These are phyloP conservation scores for Sycophila sp. DNA, from an alignment of 1,140 invertebrate species.

Conservation along the genomic window DNA sequence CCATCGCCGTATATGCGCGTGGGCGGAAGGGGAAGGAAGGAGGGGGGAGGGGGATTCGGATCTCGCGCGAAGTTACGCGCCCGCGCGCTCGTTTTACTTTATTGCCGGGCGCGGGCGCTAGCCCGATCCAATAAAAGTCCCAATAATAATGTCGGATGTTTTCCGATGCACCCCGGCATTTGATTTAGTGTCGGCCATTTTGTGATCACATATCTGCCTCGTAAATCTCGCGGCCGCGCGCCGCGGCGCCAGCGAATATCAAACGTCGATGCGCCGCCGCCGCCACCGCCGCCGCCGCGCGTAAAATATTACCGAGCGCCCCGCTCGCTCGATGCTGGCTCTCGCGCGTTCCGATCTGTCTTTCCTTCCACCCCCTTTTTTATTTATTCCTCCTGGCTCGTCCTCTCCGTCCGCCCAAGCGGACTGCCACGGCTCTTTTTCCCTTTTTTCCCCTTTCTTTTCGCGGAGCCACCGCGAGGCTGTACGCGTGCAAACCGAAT, in stretches of 20 bases:
- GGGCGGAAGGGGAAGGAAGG: slow-evolving; percentile 13
- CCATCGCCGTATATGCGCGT: not conserved
- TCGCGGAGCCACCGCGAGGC: not conserved
- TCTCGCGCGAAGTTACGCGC: slow-evolving; percentile 56
- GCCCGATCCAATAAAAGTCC: slow-evolving; percentile 67
- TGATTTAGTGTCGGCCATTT: slow-evolving; percentile 69
- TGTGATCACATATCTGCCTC: slow-evolving; percentile 69
- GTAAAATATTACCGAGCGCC: slow-evolving; percentile 63
- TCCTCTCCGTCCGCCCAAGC: slow-evolving; percentile 12
- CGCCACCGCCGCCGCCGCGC: slow-evolving; percentile 60
- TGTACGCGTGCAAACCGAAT: not conserved
- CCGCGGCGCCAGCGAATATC: slow-evolving; percentile 68
- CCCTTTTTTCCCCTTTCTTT: not conserved
- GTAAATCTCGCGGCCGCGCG: slow-evolving; percentile 62
- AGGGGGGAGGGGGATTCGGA: not conserved
- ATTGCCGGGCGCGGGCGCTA: slow-evolving; percentile 46
- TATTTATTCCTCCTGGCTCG: not conserved
- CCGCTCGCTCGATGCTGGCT: no score
- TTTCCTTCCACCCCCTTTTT: slow-evolving; percentile 16
- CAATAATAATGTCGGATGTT: slow-evolving; percentile 69
- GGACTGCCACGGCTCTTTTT: not conserved
- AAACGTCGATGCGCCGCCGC: slow-evolving; percentile 65
- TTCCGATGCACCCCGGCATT: slow-evolving; percentile 68
- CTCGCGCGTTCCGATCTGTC: slow-evolving; percentile 17
- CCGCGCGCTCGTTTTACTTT: slow-evolving; percentile 56